Percentiles rank a stretch among this genome's conserved stretches.
Evolutionary conservation across 2,113 vertebrate genomes (phyloP).

Genomic region (Struthidea cinerea): DNA sequence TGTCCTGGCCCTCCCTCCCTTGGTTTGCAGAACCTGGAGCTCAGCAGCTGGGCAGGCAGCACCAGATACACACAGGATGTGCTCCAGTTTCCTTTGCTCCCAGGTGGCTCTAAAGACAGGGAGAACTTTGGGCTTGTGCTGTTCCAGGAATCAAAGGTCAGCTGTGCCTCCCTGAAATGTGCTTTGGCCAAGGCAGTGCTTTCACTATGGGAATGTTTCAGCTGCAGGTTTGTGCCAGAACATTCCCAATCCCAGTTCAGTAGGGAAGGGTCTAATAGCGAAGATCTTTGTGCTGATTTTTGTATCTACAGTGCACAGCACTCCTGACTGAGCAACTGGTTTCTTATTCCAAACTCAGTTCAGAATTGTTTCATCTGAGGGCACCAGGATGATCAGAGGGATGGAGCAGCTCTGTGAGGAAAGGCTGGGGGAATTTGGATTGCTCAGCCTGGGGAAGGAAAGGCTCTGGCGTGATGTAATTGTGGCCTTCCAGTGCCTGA

Average conservation of each 20-base stretch:
- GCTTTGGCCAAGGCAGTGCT: background rate
- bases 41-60: background rate
- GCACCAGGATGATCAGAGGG: background rate
- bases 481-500: background rate
- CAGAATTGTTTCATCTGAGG: background rate
- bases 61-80: background rate
- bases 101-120: background rate
- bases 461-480: background rate
- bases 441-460: background rate
- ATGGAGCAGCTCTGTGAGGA: background rate
- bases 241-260: background rate
- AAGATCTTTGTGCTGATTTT: background rate
- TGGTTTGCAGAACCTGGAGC: background rate
- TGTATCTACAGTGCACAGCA: background rate
- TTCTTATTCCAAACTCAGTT: background rate
- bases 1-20: fast-evolving
- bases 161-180: background rate
- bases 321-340: background rate
- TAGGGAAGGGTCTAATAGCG: background rate
- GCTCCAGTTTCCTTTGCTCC: background rate
- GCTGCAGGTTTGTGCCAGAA: background rate
- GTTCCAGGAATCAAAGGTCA: background rate
- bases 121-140: background rate
- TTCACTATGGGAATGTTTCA: background rate
- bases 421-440: background rate